Percentiles rank a stretch among this genome's conserved stretches.
Evolutionary conservation across 2,797 vertebrate genomes (phyloP).

Genomic region (Eulemur rubriventer): DNA sequence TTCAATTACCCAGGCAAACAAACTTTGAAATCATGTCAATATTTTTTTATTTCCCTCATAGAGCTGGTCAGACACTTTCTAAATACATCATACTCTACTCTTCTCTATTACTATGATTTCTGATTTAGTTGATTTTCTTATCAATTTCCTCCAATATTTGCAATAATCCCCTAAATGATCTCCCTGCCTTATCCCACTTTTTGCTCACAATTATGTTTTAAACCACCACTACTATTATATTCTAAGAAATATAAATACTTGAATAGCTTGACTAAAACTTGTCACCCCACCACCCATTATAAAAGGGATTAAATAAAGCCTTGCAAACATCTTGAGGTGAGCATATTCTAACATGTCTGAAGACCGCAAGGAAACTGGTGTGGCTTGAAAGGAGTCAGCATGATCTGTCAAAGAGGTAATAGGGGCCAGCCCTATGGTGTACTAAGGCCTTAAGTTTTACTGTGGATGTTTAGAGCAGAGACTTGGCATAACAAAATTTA

Average conservation of each 20-base stretch:
- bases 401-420: background rate
- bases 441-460: background rate
- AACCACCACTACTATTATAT: background rate
- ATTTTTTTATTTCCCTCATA: background rate
- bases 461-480: background rate
- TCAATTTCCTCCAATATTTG: background rate
- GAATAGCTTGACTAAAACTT: background rate
- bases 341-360: background rate
- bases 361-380: background rate
- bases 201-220: background rate
- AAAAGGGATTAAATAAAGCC: background rate
- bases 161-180: background rate
- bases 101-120: background rate
- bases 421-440: fast-evolving
- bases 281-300: background rate
- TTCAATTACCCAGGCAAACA: background rate
- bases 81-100: background rate
- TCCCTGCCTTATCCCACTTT: background rate
- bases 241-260: background rate
- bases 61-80: background rate
- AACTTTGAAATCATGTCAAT: background rate
- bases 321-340: background rate
- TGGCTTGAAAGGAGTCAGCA: background rate
- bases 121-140: background rate
- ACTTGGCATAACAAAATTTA: background rate